phyloP scores from a whole-genome alignment of 1,140 invertebrate genomes.

The Chrysopa pallens region DNA sequence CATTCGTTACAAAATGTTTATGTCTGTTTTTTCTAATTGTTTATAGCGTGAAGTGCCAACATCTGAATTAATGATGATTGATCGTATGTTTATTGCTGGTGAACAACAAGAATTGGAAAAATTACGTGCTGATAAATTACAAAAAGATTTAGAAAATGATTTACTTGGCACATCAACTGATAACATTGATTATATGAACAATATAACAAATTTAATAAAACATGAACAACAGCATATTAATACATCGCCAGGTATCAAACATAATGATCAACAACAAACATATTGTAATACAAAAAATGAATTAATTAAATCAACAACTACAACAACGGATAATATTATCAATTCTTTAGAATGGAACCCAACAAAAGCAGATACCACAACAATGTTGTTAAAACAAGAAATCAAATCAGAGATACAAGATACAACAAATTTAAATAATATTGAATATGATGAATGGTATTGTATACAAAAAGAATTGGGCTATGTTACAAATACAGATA shows the following conservation, averaged over 20 bases:
- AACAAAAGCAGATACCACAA: no score
- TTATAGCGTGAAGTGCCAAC: conserved; percentile 43
- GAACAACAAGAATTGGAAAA: conserved; percentile 38
- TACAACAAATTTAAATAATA: background rate
- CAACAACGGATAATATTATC: no score
- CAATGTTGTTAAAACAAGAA: background rate
- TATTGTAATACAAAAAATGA: no score
- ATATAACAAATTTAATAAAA: no score
- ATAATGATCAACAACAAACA: no score
- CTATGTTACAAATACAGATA: conserved; percentile 19
- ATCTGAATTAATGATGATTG: conserved; percentile 54
- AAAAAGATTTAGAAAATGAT: conserved; percentile 9
- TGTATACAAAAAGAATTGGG: conserved; percentile 47
- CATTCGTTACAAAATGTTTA: background rate
- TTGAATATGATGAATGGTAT: conserved; percentile 44
- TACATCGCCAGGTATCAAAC: no score
- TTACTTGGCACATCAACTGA: no score
- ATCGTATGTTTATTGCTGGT: conserved; percentile 47
- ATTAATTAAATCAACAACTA: no score
- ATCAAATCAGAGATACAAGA: background rate
- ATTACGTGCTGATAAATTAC: conserved; percentile 23
- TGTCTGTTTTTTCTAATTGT: conserved; percentile 7
- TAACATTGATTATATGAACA: no score
- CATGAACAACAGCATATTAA: no score
- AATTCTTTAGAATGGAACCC: no score